A percentile compares a stretch with the other conserved stretches of the same genome.
These are phyloP conservation scores for Chymomyza procnemis DNA, from an alignment of 2,888 invertebrate species.

Conservation along the genomic window DNA sequence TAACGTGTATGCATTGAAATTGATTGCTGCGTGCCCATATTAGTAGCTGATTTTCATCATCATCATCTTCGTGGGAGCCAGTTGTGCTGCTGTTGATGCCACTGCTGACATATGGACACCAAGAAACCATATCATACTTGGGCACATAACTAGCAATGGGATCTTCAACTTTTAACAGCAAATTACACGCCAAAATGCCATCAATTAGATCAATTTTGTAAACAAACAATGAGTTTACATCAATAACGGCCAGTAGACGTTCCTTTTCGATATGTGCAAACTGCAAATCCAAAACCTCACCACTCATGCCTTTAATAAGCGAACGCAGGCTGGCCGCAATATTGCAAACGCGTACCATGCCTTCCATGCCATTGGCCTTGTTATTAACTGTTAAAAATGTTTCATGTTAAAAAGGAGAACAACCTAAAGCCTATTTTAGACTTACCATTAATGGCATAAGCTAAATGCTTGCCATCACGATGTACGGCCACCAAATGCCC, in stretches of 20 bases:
- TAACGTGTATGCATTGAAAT: constrained; percentile 77
- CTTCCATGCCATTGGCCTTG: constrained; percentile 79
- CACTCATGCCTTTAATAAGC: constrained; percentile 91
- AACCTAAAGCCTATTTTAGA: not conserved
- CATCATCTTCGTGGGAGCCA: constrained; percentile 80
- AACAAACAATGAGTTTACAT: constrained; percentile 91
- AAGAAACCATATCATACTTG: constrained; percentile 87
- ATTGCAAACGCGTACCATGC: constrained; percentile 91
- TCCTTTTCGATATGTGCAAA: constrained; percentile 91
- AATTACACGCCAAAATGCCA: constrained; percentile 81
- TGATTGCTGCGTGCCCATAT: constrained; percentile 88
- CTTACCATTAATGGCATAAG: constrained; percentile 93
- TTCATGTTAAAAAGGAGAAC: not conserved
- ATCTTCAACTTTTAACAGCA: constrained; percentile 78
- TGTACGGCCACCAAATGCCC: constrained; percentile 94
- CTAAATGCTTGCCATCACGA: constrained; percentile 89
- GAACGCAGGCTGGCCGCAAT: constrained; percentile 83
- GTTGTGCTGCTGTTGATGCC: constrained; percentile 41
- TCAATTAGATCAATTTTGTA: constrained; percentile 85
- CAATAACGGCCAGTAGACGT: constrained; percentile 91
- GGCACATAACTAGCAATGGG: constrained; percentile 77
- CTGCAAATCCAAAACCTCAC: constrained; percentile 92
- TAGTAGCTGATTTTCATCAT: constrained; percentile 86
- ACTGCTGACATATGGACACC: constrained; percentile 88
- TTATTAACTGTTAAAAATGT: constrained; percentile 71